Base-by-base conservation (phyloP, 1,140 invertebrate species). In the Heliconius melpomene region DNA sequence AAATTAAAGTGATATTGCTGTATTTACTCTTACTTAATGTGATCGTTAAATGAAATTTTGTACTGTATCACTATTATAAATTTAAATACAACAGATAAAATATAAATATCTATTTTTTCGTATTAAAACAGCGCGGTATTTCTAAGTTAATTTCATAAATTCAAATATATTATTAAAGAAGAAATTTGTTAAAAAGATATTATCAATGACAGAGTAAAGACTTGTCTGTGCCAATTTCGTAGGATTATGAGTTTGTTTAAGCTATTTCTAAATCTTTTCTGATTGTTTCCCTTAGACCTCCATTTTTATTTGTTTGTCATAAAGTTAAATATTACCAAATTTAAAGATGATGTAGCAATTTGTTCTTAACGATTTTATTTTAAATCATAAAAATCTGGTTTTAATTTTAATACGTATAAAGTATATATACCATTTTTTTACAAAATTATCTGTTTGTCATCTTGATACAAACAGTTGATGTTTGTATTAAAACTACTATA, bases 1-100 rank as follows among this genome's bases (percentile, higher is more conserved):
- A 93, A 90, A 84, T 86, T 91, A 88, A 88, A 85, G 87, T 88
- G 87, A 87, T 85, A 81, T 83, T 83, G 82, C 83, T 82, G 79
- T 85, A 86, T 85, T 86, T 88, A 91, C 87, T 90, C 90, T 94
- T 92, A 93, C 88, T 92, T 93, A 92, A 91, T 88, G 89, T 91
- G 89, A 92, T 91, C 83, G 88, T 91, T 89, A 86, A 87, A 72
- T 46, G 52, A 80, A 80, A 71, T 76, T 89, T 91, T 91, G 77
- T 90, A 90, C 84, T 82, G 78, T 82, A 72, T 80, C 75, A 77
- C 75, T 77, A 57, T 80, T 26, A 57, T 76, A 40, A 71, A 46
- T 36, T 77, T 32, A 13, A 70, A 77, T 50, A 54, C 52, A 66
- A 77, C 70, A 72, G 60, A 40, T 70, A 29, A 36, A 75, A 16